Base-by-base conservation (phyloP, 2,113 vertebrate species). In the Oplegnathus fasciatus region DNA sequence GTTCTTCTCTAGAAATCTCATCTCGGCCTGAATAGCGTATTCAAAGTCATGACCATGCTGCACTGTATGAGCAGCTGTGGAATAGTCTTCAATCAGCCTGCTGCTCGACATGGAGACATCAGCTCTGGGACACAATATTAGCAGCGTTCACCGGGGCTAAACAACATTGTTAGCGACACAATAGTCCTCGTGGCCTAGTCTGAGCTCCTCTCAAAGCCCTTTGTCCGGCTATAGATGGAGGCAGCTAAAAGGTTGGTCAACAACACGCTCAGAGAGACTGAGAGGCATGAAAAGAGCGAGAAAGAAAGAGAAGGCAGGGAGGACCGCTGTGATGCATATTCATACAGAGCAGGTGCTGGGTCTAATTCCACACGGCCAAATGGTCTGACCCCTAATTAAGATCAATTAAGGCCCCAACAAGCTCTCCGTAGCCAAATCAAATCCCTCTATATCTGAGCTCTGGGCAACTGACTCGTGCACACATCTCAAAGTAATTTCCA, bases 341-440 rank as follows among this genome's bases (percentile, higher is more conserved):
- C 95, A 96, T 89, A 86, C 88, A 92, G 90, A 91, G 93, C 95
- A 96, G 95, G 92, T 94, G 95, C 88, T 82, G 44, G 50, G 62
- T 48, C 75, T 78, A 84, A 93, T 89, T 93, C 91, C 89, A 85
- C 60, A 70, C 46, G 4, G 82, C 73, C 55, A 92, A 95, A 91
- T 86, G 76, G 61, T 86, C 64, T 77, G 82, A 94, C 92, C 90
- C 40, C 78, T 65, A 90, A 95, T 96, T 95, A 96, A 85, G 86
- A 92, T 88, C 92, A 94, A 92, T 94, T 95, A 95, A 81, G 93
- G 83, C 66, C 75, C 78, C 66, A 64, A 82, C 64, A 66, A 88
- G 66, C 80, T 86, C 82, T 84, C 26, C 40, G 48, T 73, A 77
- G 77, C 34, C 78, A 71, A 68, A 57, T 72, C 11, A 82, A 90